Evolutionary conservation across 2,113 vertebrate species (phyloP).

Genomic region (Corythornis vintsioides): DNA sequence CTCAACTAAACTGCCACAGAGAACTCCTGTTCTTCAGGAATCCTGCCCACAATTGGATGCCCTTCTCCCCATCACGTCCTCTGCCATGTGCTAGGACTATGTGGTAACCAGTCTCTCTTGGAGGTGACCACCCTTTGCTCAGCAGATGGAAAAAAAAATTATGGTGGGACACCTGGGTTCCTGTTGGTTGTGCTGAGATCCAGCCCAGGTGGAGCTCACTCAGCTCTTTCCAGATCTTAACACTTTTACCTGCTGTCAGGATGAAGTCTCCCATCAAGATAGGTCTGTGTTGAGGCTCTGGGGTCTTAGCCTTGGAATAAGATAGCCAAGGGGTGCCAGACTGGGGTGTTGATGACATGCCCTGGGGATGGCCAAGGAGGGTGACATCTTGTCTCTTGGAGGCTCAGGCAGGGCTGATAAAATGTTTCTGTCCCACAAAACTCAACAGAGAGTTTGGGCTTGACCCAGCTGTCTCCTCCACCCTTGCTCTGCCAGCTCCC

Average conservation of each 20-base stretch:
- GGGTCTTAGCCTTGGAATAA: not conserved
- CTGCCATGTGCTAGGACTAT: not conserved
- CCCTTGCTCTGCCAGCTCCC: not conserved
- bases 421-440: not conserved
- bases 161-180: not conserved
- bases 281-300: not conserved
- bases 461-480: not conserved
- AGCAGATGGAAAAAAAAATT: not conserved
- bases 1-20: not conserved
- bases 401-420: not conserved
- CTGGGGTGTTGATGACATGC: not conserved
- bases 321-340: not conserved
- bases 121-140: not conserved
- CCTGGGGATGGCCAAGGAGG: not conserved
- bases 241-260: not conserved
- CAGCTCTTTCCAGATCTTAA: not conserved
- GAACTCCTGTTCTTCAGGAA: not conserved
- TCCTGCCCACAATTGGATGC: not conserved
- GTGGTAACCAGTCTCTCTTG: not conserved
- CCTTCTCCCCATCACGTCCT: not conserved
- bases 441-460: not conserved
- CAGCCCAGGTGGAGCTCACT: not conserved
- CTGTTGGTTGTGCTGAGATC: not conserved
- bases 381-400: not conserved
- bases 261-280: not conserved